These are phyloP conservation scores for Centropus unirufus DNA, from an alignment of 2,113 vertebrate genomes.

Conservation along the genomic window DNA sequence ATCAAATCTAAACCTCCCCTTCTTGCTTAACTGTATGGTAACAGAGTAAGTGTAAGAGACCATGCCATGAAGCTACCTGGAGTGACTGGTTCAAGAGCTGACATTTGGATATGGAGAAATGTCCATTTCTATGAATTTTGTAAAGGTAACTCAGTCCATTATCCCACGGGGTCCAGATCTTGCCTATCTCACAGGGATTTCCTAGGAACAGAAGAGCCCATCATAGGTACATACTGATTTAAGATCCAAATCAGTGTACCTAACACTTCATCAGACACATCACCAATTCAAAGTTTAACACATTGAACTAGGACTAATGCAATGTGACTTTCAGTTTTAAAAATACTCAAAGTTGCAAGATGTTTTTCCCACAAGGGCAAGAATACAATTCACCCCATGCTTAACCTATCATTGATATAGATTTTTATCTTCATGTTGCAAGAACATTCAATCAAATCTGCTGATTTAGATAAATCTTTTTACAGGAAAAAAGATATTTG, in stretches of 20 bases:
- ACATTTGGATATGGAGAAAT: background rate
- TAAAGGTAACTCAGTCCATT: background rate
- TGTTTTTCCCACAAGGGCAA: background rate
- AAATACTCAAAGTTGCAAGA: background rate
- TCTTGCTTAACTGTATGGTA: background rate
- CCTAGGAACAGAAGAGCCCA: background rate
- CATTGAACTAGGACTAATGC: background rate
- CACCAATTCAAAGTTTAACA: background rate
- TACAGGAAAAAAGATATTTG: background rate
- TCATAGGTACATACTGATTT: accelerated
- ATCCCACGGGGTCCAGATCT: background rate
- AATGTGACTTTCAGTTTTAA: background rate
- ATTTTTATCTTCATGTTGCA: background rate
- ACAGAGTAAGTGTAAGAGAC: too few relatives aligned
- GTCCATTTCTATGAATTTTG: too few relatives aligned
- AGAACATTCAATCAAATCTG: background rate
- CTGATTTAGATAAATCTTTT: background rate
- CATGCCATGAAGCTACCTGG: too few relatives aligned
- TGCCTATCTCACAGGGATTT: background rate
- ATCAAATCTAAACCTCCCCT: too few relatives aligned
- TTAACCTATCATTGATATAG: background rate
- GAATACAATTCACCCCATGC: background rate
- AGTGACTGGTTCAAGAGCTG: background rate
- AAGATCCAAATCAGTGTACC: background rate
- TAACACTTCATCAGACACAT: background rate